A percentile compares a stretch with the other conserved stretches of the same genome.
Evolutionary conservation across 1,140 invertebrate species (phyloP).

Genomic region (Stenopsyche tienmushanensis): DNA sequence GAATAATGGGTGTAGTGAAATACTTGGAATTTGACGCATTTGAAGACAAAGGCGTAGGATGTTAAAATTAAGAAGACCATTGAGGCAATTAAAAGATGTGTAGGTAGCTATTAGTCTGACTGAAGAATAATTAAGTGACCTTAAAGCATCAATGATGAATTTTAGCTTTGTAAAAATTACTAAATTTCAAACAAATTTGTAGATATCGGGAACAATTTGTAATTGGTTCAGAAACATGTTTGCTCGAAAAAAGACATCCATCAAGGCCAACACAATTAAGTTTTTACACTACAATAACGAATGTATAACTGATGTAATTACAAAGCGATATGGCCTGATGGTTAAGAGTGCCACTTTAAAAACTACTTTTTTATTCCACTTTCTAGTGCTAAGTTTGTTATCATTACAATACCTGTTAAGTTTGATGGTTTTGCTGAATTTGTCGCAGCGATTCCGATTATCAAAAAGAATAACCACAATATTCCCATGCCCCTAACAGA

Average conservation of each 20-base stretch:
- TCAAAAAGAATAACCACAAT: not conserved
- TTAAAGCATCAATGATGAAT: not conserved
- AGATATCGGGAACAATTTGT: not conserved
- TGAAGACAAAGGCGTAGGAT: not conserved
- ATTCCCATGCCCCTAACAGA: conserved; percentile 1
- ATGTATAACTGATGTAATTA: not conserved
- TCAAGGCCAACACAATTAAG: not conserved
- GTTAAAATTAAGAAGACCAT: not conserved
- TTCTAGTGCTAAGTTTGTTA: no score
- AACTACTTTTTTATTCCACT: not conserved
- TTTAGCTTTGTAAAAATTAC: not conserved
- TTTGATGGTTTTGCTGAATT: not conserved
- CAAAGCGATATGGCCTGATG: not conserved
- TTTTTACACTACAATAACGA: not conserved
- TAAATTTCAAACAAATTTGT: not conserved
- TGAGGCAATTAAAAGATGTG: conserved; percentile 2
- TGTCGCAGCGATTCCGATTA: not conserved
- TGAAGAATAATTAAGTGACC: not conserved
- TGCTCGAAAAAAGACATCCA: not conserved
- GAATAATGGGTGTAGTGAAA: not conserved
- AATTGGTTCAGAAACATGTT: not conserved
- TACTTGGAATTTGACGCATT: not conserved
- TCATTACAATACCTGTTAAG: not conserved
- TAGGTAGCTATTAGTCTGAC: not conserved
- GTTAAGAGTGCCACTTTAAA: not conserved